These are phyloP conservation scores for Epinotia brunnichana DNA, from an alignment of 2,888 invertebrate genomes.

Conservation along the genomic window DNA sequence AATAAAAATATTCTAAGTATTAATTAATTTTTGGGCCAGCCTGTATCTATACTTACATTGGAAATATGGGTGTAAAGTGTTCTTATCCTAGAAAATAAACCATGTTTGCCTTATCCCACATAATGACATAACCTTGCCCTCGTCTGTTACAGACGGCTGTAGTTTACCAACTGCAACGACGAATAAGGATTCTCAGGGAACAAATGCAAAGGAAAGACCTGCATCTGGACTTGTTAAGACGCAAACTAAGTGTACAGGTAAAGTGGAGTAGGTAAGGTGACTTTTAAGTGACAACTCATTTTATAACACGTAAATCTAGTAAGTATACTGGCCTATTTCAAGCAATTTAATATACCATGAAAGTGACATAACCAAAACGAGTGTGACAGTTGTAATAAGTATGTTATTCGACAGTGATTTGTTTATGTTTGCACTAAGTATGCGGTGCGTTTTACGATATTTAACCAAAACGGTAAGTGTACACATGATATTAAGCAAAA, in stretches of 20 bases:
- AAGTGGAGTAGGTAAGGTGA: constrained; percentile 1
- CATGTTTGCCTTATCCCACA: not conserved
- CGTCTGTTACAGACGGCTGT: constrained; percentile 87
- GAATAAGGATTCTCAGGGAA: constrained; percentile 93
- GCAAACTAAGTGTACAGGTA: constrained; percentile 93
- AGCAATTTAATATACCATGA: constrained; percentile 5
- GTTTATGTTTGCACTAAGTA: constrained; percentile 1
- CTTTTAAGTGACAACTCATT: not conserved
- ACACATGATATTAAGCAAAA: too few species aligned
- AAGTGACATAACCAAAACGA: constrained; percentile 5
- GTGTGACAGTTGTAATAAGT: constrained; percentile 3
- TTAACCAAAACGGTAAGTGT: too few species aligned
- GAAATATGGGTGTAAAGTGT: too few species aligned
- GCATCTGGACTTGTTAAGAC: constrained; percentile 93
- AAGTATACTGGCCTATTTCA: not conserved
- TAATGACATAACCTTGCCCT: not conserved
- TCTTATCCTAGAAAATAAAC: not conserved
- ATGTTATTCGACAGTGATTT: constrained; percentile 19
- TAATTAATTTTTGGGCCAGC: too few species aligned
- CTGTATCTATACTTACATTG: too few species aligned
- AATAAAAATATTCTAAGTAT: too few species aligned
- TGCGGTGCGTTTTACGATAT: too few species aligned
- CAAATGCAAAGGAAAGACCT: constrained; percentile 96
- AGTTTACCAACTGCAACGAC: constrained; percentile 94
- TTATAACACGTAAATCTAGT: not conserved